A percentile compares a stretch with the other conserved stretches of the same genome.
Evolutionary conservation across 1,140 invertebrate species (phyloP).

Genomic region (Drosophila sproati): DNA sequence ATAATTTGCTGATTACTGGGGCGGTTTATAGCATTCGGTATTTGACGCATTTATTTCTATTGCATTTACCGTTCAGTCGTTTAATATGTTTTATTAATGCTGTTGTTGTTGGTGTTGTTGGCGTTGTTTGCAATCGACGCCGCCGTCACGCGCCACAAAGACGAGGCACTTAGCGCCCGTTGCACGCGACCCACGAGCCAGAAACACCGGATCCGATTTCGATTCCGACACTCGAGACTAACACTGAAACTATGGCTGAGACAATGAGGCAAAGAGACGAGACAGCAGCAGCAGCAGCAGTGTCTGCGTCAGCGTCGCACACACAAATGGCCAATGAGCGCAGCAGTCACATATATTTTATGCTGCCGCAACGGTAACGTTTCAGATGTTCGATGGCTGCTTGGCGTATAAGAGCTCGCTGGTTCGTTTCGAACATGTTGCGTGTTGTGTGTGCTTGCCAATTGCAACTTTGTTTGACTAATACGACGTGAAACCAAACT

Average conservation of each 20-base stretch:
- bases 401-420: conserved; percentile 33
- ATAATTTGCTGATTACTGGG: conserved; percentile 27
- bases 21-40: conserved; percentile 40
- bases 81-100: conserved; percentile 63
- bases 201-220: not conserved
- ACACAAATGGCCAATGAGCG: conserved; percentile 75
- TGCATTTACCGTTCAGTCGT: conserved; percentile 72
- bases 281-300: conserved; percentile 15
- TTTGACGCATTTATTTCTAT: conserved; percentile 46
- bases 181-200: conserved; percentile 41
- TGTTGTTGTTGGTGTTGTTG: conserved; percentile 12
- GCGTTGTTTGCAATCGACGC: conserved; percentile 27
- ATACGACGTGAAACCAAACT: not conserved
- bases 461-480: conserved; percentile 27
- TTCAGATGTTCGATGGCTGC: conserved; percentile 38
- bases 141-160: conserved; percentile 51
- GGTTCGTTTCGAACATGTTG: conserved; percentile 25
- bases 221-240: conserved; percentile 3
- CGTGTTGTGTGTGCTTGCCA: conserved; percentile 14
- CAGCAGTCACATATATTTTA: conserved; percentile 67
- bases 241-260: not conserved
- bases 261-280: not conserved
- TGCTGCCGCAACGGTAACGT: conserved; percentile 47
- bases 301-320: conserved; percentile 61
- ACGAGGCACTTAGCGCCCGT: conserved; percentile 23